phyloP scores from a whole-genome alignment of 2,797 vertebrate species.

The Falco peregrinus region DNA sequence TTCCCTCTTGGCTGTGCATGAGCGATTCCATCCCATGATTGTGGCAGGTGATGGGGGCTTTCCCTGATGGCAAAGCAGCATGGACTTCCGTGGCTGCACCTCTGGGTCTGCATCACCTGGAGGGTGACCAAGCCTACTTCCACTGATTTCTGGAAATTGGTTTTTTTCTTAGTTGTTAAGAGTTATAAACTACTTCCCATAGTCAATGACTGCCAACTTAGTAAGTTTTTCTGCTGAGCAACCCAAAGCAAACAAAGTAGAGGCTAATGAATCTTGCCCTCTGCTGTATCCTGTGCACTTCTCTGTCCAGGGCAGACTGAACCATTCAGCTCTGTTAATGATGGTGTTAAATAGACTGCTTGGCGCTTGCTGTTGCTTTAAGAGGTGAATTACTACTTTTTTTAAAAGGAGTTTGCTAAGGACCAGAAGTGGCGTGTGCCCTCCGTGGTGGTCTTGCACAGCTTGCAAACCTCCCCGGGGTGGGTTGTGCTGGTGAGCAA shows the following conservation, averaged over 20 bases:
- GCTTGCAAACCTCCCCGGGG: background rate
- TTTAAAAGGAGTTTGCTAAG: background rate
- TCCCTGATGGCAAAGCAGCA: background rate
- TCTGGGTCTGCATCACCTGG: background rate
- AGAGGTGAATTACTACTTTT: background rate
- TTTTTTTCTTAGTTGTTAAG: background rate
- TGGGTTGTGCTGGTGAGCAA: background rate
- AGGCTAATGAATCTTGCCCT: too few relatives aligned
- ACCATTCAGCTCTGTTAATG: background rate
- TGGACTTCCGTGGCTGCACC: background rate
- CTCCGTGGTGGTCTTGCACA: background rate
- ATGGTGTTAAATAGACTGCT: background rate
- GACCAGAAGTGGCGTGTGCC: background rate
- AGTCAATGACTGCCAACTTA: background rate
- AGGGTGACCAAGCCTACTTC: background rate
- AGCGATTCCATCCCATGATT: rapidly evolving
- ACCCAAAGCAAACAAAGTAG: background rate
- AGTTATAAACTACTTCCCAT: background rate
- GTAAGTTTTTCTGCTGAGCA: background rate
- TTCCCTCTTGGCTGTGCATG: background rate
- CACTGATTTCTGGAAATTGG: background rate
- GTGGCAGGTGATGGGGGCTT: background rate
- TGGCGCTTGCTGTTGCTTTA: background rate
- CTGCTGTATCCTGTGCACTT: rapidly evolving
- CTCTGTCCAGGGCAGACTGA: background rate